Evolutionary conservation across 2,888 invertebrate species (phyloP), one percentile per base, ranked within the genome.

Genomic region (Odontocerum albicorne): DNA sequence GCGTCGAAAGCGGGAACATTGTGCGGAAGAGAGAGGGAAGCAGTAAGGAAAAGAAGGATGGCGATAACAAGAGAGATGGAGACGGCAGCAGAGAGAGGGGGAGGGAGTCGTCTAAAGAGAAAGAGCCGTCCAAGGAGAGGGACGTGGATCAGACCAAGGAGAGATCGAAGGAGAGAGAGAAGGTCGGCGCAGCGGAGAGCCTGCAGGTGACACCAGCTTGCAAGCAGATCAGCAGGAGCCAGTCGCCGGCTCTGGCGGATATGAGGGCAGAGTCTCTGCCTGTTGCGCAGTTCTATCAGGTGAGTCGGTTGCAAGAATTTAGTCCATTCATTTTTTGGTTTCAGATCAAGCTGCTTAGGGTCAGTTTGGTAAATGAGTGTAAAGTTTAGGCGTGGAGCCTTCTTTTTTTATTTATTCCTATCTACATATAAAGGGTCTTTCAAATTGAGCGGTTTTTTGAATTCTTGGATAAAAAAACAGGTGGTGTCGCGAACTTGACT

Each of bases 141-240:
- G 60, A 59, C 35, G 49, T 54, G 43, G 55, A 57, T 12, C 50
- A 39, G 35, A 27, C 35, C 15, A 61, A 59, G 32, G 55, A 49
- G 27, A 47, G 51, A 42, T 49, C 52, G 12, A 54, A 58, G 19
- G 57, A 57, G 38, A 22, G 53, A 10, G 57, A 54, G 49, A 55
- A 54, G 50, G 44, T 69, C 67, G 61, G n/a, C n/a, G n/a, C n/a
- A n/a, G 72, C 72, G 72, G 73, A 73, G 63, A 74, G 73, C 65
- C 67, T 76, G 67, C 75, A 75, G 65, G 73, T 75, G 59, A 67
- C 70, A 21, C 77, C 73, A 62, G 75, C 71, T 46, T 82, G 80
- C 68, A 83, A 83, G 70, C 80, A 79, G 38, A 82, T 83, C 35
- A 84, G 84, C 63, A 70, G 84, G 53, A 84, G 84, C 65, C 79